These are phyloP conservation scores for Aricia agestis DNA, from an alignment of 1,140 invertebrate genomes.

Conservation along the genomic window DNA sequence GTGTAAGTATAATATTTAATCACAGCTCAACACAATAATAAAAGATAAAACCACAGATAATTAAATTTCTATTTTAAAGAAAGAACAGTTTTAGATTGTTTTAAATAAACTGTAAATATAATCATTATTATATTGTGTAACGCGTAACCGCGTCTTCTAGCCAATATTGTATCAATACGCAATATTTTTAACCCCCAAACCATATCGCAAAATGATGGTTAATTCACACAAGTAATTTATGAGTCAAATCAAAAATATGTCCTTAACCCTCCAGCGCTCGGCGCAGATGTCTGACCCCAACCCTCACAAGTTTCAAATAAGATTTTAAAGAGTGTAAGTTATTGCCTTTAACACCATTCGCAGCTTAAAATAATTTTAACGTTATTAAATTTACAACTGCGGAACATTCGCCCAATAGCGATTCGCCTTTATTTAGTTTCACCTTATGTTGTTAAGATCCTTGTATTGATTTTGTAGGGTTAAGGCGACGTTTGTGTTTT, in stretches of 20 bases:
- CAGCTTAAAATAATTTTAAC: conserved; percentile 6
- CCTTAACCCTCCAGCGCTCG: conserved; percentile 62
- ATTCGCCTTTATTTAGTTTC: neutral
- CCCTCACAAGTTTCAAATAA: conserved; percentile 13
- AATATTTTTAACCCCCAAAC: conserved; percentile 36
- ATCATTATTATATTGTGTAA: too few species aligned
- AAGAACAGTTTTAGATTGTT: too few species aligned
- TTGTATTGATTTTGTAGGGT: neutral
- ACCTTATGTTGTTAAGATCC: neutral
- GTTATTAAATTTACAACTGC: conserved; percentile 9
- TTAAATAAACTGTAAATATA: too few species aligned
- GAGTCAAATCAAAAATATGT: conserved; percentile 73
- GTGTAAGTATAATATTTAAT: too few species aligned
- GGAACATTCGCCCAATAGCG: neutral
- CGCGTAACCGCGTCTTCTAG: neutral
- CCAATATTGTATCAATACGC: neutral
- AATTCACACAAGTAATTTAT: conserved; percentile 70
- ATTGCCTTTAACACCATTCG: conserved; percentile 10
- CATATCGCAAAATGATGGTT: conserved; percentile 52
- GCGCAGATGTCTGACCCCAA: conserved; percentile 57
- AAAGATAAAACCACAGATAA: too few species aligned
- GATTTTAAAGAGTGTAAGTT: conserved; percentile 16
- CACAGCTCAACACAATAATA: too few species aligned
- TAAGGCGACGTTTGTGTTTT: neutral
- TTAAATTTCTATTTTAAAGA: too few species aligned